Conservation (phyloP, 2,113 vertebrate species). For the Scatophagus argus region DNA sequence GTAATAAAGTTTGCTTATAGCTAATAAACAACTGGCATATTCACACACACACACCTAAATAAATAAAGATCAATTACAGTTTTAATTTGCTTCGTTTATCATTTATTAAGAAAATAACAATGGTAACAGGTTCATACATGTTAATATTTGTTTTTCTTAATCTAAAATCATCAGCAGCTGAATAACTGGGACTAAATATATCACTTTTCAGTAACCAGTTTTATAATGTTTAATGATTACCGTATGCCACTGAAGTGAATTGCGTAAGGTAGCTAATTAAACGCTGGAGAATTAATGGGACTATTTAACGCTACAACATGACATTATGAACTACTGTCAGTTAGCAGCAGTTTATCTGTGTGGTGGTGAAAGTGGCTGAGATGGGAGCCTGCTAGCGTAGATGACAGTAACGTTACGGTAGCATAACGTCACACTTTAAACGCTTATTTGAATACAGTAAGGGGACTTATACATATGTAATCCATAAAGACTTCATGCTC, state of each 20-base stretch:
- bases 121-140: not conserved
- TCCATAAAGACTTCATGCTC: not conserved
- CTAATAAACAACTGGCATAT: not conserved
- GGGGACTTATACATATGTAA: not conserved
- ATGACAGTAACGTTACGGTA: not conserved
- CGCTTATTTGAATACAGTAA: not conserved
- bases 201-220: too few relatives aligned
- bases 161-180: not conserved
- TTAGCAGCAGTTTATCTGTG: not conserved
- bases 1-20: not conserved
- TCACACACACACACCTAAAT: not conserved
- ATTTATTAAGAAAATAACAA: not conserved
- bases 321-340: not conserved
- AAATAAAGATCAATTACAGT: not conserved
- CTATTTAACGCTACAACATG: not conserved
- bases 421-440: not conserved
- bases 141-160: not conserved
- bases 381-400: not conserved
- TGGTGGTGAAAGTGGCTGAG: too few relatives aligned
- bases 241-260: not conserved
- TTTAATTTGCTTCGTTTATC: not conserved
- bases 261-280: not conserved
- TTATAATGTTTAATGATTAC: too few relatives aligned
- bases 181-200: too few relatives aligned
- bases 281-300: not conserved